Conservation (phyloP, 2,888 invertebrate genomes). For the Meloe dianella region DNA sequence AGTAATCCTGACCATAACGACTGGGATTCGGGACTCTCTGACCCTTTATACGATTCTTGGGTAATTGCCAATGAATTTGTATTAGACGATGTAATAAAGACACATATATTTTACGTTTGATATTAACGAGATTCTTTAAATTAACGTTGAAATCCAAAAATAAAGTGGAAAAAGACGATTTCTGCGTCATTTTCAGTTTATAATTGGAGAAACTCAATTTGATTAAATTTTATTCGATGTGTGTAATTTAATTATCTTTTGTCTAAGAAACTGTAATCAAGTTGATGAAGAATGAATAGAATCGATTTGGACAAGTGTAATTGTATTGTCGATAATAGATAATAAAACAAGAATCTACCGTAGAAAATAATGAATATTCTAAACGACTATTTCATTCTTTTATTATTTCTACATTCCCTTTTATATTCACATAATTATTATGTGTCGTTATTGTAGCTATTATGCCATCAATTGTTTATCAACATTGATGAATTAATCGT, state of each 20-base stretch:
- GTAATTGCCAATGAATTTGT: conserved; percentile 50
- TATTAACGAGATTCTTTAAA: background rate
- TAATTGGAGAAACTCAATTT: background rate
- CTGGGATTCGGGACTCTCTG: conserved; percentile 33
- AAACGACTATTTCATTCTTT: too few species aligned
- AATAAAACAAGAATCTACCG: background rate
- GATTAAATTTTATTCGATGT: background rate
- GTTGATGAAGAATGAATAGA: background rate
- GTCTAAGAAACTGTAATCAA: background rate
- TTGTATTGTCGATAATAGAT: conserved; percentile 3
- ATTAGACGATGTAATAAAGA: conserved; percentile 42
- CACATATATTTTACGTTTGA: conserved; percentile 18
- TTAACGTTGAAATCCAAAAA: background rate
- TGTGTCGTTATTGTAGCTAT: background rate
- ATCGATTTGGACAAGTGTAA: background rate
- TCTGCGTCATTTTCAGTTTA: too few species aligned
- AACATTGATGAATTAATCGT: background rate
- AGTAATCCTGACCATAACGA: conserved; percentile 49
- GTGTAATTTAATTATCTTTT: background rate
- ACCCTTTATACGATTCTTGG: conserved; percentile 33
- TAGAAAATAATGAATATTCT: background rate
- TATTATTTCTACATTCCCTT: background rate
- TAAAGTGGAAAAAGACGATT: background rate
- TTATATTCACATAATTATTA: background rate
- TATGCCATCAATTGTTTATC: background rate